A percentile compares a stretch with the other conserved stretches of the same genome.
These are phyloP conservation scores for Wiebesia pumilae DNA, from an alignment of 1,140 invertebrate species.

Conservation along the genomic window DNA sequence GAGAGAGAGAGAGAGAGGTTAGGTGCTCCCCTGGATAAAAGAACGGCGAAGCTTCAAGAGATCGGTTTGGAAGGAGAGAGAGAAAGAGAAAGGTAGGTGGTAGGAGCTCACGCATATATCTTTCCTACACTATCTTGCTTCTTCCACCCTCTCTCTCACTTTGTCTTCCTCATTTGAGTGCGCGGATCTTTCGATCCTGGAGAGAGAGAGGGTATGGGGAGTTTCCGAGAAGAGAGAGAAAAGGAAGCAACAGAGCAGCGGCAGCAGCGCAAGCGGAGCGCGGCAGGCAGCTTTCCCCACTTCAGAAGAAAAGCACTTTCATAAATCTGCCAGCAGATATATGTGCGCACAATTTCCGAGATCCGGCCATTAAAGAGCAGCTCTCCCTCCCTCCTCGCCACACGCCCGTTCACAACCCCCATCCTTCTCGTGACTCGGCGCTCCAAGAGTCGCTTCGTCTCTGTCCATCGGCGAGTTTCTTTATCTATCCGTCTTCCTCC, in stretches of 20 bases:
- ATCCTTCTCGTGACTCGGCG: slow-evolving; percentile 48
- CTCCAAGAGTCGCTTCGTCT: slow-evolving; percentile 46
- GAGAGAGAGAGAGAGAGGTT: slow-evolving; percentile 50
- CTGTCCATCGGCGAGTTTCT: slow-evolving; percentile 55
- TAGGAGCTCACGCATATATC: slow-evolving; percentile 63
- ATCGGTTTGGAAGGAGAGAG: slow-evolving; percentile 53
- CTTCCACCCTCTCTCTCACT: slow-evolving; percentile 54
- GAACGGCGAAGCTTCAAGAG: slow-evolving; percentile 58
- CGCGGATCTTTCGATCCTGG: slow-evolving; percentile 42
- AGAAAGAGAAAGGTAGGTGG: slow-evolving; percentile 37
- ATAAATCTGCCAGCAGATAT: slow-evolving; percentile 90
- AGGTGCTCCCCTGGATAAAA: slow-evolving; percentile 47
- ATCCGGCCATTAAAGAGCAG: slow-evolving; percentile 86
- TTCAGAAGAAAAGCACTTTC: slow-evolving; percentile 83
- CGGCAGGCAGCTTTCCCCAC: slow-evolving; percentile 73
- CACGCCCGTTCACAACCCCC: slow-evolving; percentile 51
- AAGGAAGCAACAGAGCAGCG: slow-evolving; percentile 54
- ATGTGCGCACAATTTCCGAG: slow-evolving; percentile 91
- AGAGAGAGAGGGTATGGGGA: slow-evolving; percentile 49
- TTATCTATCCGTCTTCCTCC: slow-evolving; percentile 52
- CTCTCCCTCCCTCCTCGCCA: slow-evolving; percentile 9
- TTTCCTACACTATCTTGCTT: slow-evolving; percentile 61
- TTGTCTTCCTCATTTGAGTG: slow-evolving; percentile 17
- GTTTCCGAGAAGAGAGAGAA: slow-evolving; percentile 57
- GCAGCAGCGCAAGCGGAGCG: slow-evolving; percentile 53